These are phyloP conservation scores for Pinctada fucata DNA, from an alignment of 2,888 invertebrate species.

Conservation along the genomic window DNA sequence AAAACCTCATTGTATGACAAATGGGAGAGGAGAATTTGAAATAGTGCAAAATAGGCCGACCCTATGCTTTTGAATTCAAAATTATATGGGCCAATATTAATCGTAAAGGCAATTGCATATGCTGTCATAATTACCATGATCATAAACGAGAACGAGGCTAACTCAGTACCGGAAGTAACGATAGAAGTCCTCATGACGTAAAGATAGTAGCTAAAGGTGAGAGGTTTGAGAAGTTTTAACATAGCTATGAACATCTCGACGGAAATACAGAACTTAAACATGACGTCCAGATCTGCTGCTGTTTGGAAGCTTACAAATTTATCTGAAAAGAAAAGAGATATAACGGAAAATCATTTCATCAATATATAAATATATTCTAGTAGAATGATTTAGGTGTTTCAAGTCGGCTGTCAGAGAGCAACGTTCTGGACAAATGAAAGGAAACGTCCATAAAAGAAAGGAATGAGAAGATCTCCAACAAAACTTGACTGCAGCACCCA, in stretches of 20 bases:
- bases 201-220: conserved; percentile 14
- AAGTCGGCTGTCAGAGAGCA: no score
- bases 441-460: no score
- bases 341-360: background rate
- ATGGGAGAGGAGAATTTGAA: conserved; percentile 7
- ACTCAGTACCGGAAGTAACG: background rate
- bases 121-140: conserved; percentile 10
- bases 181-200: conserved; percentile 25
- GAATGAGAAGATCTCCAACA: no score
- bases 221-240: background rate
- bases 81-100: background rate
- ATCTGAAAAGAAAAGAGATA: background rate
- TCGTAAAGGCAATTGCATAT: background rate
- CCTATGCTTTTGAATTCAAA: background rate
- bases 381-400: no score
- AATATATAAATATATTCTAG: no score
- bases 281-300: conserved; percentile 3
- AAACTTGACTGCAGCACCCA: no score
- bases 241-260: conserved; percentile 13
- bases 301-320: conserved; percentile 18
- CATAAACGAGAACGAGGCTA: conserved; percentile 3
- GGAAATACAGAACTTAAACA: conserved; percentile 7
- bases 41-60: conserved; percentile 1
- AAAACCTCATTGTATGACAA: conserved; percentile 10
- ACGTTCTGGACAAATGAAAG: no score